phyloP scores from a whole-genome alignment of 2,797 vertebrate species.

The Cetoscarus ocellatus region DNA sequence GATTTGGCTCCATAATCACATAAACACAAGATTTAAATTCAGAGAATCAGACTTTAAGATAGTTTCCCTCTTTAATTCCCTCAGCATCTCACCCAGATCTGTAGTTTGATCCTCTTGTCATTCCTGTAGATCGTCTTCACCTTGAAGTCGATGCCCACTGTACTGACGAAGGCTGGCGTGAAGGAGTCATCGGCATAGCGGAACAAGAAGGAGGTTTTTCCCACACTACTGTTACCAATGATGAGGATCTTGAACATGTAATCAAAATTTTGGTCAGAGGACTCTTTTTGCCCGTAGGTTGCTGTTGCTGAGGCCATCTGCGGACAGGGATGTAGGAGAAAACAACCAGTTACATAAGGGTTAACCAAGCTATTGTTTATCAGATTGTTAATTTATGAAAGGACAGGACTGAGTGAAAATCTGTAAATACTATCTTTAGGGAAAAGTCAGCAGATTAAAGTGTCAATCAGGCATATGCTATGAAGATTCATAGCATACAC shows the following conservation, averaged over 20 bases:
- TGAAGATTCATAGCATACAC: too few relatives aligned
- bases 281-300: constrained; percentile 96
- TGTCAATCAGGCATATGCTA: too few relatives aligned
- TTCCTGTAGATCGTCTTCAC: constrained; percentile 99
- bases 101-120: constrained; percentile 97
- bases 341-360: not conserved
- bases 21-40: too few relatives aligned
- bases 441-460: too few relatives aligned
- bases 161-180: constrained; percentile 97
- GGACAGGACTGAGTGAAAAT: too few relatives aligned
- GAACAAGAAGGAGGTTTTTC: constrained; percentile 97
- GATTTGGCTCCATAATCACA: too few relatives aligned
- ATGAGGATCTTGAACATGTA: constrained; percentile 99
- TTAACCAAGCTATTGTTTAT: too few relatives aligned
- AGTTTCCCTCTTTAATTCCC: not conserved
- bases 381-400: too few relatives aligned
- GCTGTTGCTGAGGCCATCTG: constrained; percentile 98
- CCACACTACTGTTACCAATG: constrained; percentile 98
- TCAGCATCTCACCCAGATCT: constrained; percentile 89
- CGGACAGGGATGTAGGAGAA: constrained; percentile 1
- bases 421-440: too few relatives aligned
- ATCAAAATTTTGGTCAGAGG: constrained; percentile 97
- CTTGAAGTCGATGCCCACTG: constrained; percentile 98
- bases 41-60: too few relatives aligned
- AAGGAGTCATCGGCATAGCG: constrained; percentile 97